Evolutionary conservation across 2,797 vertebrate species (phyloP).

Genomic region (Aldrovandia affinis): DNA sequence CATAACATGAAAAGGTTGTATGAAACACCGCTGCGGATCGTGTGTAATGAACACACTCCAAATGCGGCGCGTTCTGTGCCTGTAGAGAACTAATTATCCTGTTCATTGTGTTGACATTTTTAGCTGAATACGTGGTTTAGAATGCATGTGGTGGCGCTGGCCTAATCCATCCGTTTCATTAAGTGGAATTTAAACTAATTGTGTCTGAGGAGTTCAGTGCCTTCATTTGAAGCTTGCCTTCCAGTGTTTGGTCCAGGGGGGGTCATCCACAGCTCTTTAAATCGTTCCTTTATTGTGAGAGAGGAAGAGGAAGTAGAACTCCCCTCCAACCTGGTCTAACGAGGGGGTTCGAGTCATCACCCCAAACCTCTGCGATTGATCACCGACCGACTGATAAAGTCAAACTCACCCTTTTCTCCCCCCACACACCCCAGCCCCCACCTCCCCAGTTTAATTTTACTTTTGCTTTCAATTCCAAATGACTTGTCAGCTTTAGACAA

Average conservation of each 20-base stretch:
- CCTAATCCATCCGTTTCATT: conserved; percentile 25
- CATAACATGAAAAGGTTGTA: conserved; percentile 11
- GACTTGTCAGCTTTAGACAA: conserved; percentile 42
- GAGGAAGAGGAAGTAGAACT: too few species aligned
- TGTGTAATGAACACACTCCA: conserved; percentile 5
- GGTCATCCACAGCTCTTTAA: not conserved
- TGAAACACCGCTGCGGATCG: not conserved
- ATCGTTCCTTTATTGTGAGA: conserved; percentile 24
- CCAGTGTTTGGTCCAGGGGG: not conserved
- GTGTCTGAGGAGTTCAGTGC: not conserved
- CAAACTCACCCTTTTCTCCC: not conserved
- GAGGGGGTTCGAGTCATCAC: conserved; percentile 34
- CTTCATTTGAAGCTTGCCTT: conserved; percentile 12
- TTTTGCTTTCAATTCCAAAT: conserved; percentile 22
- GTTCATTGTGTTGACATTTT: conserved; percentile 26
- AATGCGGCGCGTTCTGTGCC: not conserved
- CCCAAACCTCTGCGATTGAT: conserved; percentile 29
- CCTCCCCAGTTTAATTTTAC: not conserved
- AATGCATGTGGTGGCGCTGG: not conserved
- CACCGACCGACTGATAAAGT: conserved; percentile 9
- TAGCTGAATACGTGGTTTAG: conserved; percentile 26
- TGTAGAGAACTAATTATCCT: conserved; percentile 25
- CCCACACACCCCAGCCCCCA: too few species aligned
- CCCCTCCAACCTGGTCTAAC: not conserved
- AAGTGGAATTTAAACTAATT: conserved; percentile 23